phyloP scores from a whole-genome alignment of 2,113 vertebrate species.

The Brachyistius frenatus region DNA sequence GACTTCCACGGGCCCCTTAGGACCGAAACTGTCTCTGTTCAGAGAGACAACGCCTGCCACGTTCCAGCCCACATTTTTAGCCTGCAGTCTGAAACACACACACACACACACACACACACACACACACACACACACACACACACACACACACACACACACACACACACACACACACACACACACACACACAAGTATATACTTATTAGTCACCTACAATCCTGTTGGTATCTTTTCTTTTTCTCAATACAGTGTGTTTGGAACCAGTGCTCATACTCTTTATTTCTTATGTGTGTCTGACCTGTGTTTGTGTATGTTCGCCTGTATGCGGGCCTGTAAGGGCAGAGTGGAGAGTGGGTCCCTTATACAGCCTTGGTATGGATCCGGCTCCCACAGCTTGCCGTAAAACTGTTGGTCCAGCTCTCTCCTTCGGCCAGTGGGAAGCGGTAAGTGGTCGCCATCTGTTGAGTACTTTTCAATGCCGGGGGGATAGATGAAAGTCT shows the following conservation, averaged over 20 bases:
- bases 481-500: constrained; percentile 78
- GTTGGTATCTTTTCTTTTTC: background rate
- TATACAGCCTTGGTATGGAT: constrained; percentile 51
- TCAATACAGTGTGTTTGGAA: background rate
- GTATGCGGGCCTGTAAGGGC: constrained; percentile 77
- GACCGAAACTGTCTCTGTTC: constrained; percentile 76
- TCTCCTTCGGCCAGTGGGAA: constrained; percentile 76
- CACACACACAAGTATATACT: background rate
- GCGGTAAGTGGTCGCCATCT: constrained; percentile 85
- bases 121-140: background rate
- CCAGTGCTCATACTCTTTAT: too few relatives aligned
- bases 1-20: constrained; percentile 84
- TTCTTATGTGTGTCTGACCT: constrained; percentile 35
- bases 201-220: too few relatives aligned
- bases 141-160: background rate
- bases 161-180: too few relatives aligned
- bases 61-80: constrained; percentile 73
- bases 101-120: constrained; percentile 16
- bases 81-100: constrained; percentile 61
- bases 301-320: constrained; percentile 79
- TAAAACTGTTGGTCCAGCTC: constrained; percentile 85
- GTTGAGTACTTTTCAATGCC: constrained; percentile 84
- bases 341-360: constrained; percentile 60
- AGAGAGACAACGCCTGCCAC: constrained; percentile 81
- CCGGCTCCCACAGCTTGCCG: constrained; percentile 58